Evolutionary conservation across 2,888 invertebrate genomes (phyloP), one percentile per base, ranked within the genome.

Genomic region (Tipula unca): DNA sequence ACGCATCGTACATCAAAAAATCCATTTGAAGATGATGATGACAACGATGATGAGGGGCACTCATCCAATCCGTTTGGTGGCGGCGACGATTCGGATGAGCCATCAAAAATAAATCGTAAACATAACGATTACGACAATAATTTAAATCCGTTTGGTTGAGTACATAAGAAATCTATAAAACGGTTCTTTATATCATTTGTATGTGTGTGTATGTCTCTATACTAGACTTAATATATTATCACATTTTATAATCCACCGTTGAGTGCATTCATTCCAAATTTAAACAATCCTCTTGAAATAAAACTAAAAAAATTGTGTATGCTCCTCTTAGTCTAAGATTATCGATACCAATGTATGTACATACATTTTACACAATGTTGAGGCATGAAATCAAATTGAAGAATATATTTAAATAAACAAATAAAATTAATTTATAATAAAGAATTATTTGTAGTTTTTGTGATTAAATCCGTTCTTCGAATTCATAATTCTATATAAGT

Each of bases 91-190:
- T 91, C 90, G 17, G 92, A 92, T 83, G 91, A 92, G 0, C 20
- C 69, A n/a, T 6, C 42, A 17, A 85, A 36, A 36, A 13, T n/a
- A 17, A 39, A 36, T 36, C 32, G 20, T 3, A n/a, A 32, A 20
- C 20, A 39, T 10, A 32, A 92, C 87, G 94, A 95, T 89, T 95
- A 95, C 89, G 95, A 96, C 90, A 94, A 93, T 88, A 95, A 94
- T 90, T 91, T 95, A 85, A 96, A 96, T 90, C 96, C 95, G 1
- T 96, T 96, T 89, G 83, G 83, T 25, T 69, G 69, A 69, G 10
- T 54, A 32, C 32, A 6, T 32, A 32, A 6, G n/a, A n/a, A 32
- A 17, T 54, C 3, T 54, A 54, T 54, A 3, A 14, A 54, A 54
- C 39, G 13, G 10, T 35, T 17, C 48, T 54, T 54, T 6, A 17